phyloP scores from a whole-genome alignment of 2,888 invertebrate genomes.

The Carpatolechia fugitivella region DNA sequence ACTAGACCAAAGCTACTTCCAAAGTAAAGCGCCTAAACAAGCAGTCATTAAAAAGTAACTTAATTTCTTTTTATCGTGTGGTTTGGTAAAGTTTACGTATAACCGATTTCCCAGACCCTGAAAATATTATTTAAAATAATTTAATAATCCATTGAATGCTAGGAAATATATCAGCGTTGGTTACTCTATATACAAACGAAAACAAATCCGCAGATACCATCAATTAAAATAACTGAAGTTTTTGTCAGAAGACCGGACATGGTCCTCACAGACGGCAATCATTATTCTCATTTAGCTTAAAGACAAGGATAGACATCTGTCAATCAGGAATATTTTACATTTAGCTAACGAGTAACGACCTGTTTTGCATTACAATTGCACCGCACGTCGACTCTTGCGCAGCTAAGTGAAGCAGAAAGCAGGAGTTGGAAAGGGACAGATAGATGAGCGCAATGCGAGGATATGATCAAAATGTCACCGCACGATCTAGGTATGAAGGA shows the following conservation, averaged over 20 bases:
- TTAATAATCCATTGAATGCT: no score
- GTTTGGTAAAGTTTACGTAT: no score
- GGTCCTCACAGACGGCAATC: background rate
- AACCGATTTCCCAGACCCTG: no score
- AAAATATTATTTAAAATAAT: no score
- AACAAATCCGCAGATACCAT: background rate
- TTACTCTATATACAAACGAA: no score
- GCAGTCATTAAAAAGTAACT: no score
- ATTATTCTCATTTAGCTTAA: constrained; percentile 4
- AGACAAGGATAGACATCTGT: constrained; percentile 26
- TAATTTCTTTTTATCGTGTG: no score
- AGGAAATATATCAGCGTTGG: no score
- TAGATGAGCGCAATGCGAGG: constrained; percentile 33
- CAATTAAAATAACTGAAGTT: background rate
- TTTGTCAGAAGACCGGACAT: background rate
- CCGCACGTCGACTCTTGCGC: constrained; percentile 41
- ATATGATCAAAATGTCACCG: constrained; percentile 48
- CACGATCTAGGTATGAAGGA: constrained; percentile 28
- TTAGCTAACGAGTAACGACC: constrained; percentile 32
- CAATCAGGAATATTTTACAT: constrained; percentile 40
- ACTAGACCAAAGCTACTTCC: no score
- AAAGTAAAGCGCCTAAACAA: no score
- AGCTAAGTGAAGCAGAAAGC: no score
- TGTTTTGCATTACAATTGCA: constrained; percentile 31
- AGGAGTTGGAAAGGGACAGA: background rate